Base-by-base conservation (phyloP, 2,888 invertebrate species). In the Ceraclea dissimilis region DNA sequence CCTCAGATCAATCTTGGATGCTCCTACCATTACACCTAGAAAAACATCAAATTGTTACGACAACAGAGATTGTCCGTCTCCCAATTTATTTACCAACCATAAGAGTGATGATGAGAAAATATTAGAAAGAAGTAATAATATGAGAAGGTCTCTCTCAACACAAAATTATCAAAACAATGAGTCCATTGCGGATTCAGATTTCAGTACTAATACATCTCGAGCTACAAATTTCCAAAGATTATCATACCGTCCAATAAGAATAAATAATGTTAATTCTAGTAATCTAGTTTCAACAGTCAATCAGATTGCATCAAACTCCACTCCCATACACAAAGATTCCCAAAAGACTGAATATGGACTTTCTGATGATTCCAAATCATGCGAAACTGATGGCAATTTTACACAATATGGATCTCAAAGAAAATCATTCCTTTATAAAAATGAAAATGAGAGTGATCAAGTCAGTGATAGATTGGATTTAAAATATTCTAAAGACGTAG, bases 71-170 rank as follows among this genome's bases (percentile, higher is more conserved):
- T 21, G 39, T 47, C 21, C 34, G 26, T 31, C 50, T 10, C 18
- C 18, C 11, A 18, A 18, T 2, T 5, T 46, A 20, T 34, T 19
- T 26, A 70, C 71, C 55, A 76, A 72, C 65, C 75, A 75, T 65
- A 77, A 76, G 65, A 78, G 77, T 64, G 78, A 78, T 55, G 78
- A 78, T 59, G 78, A 78, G 68, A 78, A 78, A 64, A 66, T 78
- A 63, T 63, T 75, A 56, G 78, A 78, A 64, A 70, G 73, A 61
- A 69, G 71, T 62, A 67, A 71, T 55, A 67, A 71, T 55, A 66
- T 72, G 19, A 73, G 74, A 62, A 64, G 71, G 49, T 70, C 73
- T 31, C 66, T 74, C 26, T 75, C 76, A 49, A 67, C 76, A 54
- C 77, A 78, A 67, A 77, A 77, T 65, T 74, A 78, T 55, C 76